phyloP scores from a whole-genome alignment of 2,113 vertebrate genomes.

The Microcebus tavaratra region DNA sequence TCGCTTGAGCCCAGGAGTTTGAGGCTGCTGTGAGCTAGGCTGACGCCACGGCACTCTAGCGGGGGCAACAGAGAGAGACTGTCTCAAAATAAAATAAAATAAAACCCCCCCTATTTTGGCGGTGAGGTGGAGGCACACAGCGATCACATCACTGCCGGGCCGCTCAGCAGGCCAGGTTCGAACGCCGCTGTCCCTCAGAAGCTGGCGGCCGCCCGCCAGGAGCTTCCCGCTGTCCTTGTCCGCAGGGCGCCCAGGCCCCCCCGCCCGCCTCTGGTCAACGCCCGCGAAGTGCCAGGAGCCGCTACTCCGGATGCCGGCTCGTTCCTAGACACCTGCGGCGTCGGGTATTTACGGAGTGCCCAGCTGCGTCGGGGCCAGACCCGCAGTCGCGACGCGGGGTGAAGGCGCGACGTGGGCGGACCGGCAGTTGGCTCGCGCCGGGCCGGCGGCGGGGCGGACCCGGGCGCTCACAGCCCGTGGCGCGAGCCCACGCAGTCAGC shows the following conservation, averaged over 20 bases:
- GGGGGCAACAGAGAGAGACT: no score
- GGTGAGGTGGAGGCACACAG: neutral
- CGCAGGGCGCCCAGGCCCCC: neutral
- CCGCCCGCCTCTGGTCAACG: no score
- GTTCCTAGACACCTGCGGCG: neutral
- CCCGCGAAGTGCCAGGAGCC: neutral
- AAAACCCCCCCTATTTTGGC: neutral
- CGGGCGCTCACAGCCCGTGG: neutral
- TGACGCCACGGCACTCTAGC: no score
- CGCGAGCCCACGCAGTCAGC: neutral
- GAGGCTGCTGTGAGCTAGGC: no score
- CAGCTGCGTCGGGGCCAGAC: neutral
- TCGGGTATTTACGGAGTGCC: neutral
- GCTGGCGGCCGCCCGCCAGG: neutral
- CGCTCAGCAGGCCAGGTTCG: neutral
- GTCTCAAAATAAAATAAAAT: no score
- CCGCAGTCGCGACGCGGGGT: neutral
- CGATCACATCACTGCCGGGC: neutral
- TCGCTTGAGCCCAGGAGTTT: no score
- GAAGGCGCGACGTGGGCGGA: neutral
- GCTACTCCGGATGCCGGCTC: neutral
- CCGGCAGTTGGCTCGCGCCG: neutral
- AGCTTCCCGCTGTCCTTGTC: neutral
- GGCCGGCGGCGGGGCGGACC: neutral
- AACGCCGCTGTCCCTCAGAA: no score